Base-by-base conservation (phyloP, 1,140 invertebrate species). In the Eurosta solidaginis region DNA sequence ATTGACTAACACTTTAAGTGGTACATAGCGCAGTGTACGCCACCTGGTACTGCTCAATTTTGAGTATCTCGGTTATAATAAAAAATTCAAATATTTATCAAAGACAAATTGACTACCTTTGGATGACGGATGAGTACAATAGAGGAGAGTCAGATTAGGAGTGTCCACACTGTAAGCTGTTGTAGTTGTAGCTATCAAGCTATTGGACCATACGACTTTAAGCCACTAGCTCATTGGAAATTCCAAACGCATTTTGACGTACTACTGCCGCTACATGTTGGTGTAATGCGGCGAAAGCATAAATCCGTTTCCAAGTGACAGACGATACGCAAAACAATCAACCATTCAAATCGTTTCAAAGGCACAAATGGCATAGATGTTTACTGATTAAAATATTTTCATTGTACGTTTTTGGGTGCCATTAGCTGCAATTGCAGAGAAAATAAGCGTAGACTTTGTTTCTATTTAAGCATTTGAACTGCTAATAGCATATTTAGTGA, bases 401-500 rank as follows among this genome's bases (percentile, higher is more conserved):
- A 52, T 3, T 36, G 1, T 63, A 40, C 40, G 25, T 40, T 5
- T 59, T 40, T 68, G 59, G 59, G 33, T 33, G 59, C 33, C 29
- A 20, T 40, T 68, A 2, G n/a, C 6, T 68, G 33, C 49, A 29
- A 40, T 9, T 22, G 5, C 36, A 59, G 40, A 27, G 29, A 3
- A 36, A 59, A 36, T 17, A 59, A 9, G 27, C 27, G 52, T 59
- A 12, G 33, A 29, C 33, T 59, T 47, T 47, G 1, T 27, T 27
- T 42, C 54, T 4, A 33, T 59, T 63, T 68, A 4, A 9, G 29
- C n/a, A 68, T 40, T 68, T 68, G 59, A 68, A 68, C 20, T 68
- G 59, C 22, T 40, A 68, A 68, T 40, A 68, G 59, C 33, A 68
- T 68, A 40, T 68, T 20, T 68, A 68, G 40, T 68, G 33, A 36